A percentile compares a stretch with the other conserved stretches of the same genome.
These are phyloP conservation scores for Oligia latruncula DNA, from an alignment of 2,888 invertebrate species.

Conservation along the genomic window DNA sequence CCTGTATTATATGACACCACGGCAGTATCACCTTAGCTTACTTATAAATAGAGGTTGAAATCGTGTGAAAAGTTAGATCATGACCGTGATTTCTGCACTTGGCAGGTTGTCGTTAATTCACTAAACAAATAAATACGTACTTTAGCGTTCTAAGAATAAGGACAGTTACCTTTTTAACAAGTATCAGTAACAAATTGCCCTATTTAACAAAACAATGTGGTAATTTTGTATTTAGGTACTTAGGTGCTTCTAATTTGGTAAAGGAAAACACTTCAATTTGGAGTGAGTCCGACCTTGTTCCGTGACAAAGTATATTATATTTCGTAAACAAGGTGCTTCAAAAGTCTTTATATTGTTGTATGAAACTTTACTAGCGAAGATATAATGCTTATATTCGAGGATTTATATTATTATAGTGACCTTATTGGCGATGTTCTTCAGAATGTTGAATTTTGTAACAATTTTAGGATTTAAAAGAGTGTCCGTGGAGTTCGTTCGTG, in stretches of 20 bases:
- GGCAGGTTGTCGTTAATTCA: constrained; percentile 12
- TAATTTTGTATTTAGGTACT: constrained; percentile 13
- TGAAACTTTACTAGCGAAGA: not conserved
- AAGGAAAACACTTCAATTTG: constrained; percentile 47
- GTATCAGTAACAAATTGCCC: constrained; percentile 13
- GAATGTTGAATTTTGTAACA: not conserved
- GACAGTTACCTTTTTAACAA: not conserved
- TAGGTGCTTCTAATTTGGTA: constrained; percentile 43
- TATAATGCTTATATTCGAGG: not conserved
- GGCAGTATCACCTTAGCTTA: constrained; percentile 1
- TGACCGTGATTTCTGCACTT: constrained; percentile 34
- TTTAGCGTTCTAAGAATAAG: constrained; percentile 6
- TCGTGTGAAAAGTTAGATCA: constrained; percentile 8
- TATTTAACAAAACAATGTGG: constrained; percentile 19
- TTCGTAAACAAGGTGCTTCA: constrained; percentile 52
- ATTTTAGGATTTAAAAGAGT: not conserved
- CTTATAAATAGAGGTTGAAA: constrained; percentile 17
- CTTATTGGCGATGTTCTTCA: not conserved
- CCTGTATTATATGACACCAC: constrained; percentile 59
- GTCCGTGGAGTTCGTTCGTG: too few relatives aligned
- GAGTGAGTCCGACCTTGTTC: constrained; percentile 40
- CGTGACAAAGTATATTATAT: constrained; percentile 48
- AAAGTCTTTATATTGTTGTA: constrained; percentile 12
- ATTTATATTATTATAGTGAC: not conserved
- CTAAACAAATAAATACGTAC: constrained; percentile 36